These are phyloP conservation scores for Venturia canescens DNA, from an alignment of 1,140 invertebrate genomes.

Conservation along the genomic window DNA sequence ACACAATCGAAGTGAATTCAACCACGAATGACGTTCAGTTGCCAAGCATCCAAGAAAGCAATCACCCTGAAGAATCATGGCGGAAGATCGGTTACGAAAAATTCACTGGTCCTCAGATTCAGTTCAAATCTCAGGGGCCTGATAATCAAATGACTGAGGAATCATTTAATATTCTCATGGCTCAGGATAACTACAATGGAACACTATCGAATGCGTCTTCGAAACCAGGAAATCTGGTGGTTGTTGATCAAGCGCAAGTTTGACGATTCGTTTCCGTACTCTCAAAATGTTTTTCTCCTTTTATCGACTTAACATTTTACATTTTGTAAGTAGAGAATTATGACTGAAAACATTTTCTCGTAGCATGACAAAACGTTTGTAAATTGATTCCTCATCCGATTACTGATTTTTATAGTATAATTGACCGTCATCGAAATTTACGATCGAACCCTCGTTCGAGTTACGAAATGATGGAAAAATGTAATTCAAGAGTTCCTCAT, in stretches of 20 bases:
- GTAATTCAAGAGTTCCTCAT: too few relatives aligned
- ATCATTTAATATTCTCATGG: slow-evolving; percentile 21
- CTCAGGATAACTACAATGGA: slow-evolving; percentile 10
- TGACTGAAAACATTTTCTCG: too few relatives aligned
- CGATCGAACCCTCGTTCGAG: too few relatives aligned
- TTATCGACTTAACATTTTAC: too few relatives aligned
- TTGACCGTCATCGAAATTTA: too few relatives aligned
- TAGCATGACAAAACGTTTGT: not conserved
- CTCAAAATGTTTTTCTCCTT: too few relatives aligned
- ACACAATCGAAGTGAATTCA: slow-evolving; percentile 10
- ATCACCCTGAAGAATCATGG: slow-evolving; percentile 42
- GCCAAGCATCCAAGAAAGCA: not conserved
- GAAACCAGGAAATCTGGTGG: not conserved
- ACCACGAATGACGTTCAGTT: not conserved
- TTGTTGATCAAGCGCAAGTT: slow-evolving; percentile 12
- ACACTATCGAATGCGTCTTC: not conserved
- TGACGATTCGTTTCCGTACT: not conserved
- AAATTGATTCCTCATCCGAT: not conserved
- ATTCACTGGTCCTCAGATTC: slow-evolving; percentile 13
- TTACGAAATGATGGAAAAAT: too few relatives aligned
- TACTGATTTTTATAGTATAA: too few relatives aligned
- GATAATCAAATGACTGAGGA: slow-evolving; percentile 13
- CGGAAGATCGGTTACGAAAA: slow-evolving; percentile 47
- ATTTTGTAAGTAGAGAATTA: too few relatives aligned
- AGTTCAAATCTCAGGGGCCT: not conserved